Evolutionary conservation across 2,888 invertebrate species (phyloP), one percentile per base, ranked within the genome.

Genomic region (Catocala nupta): DNA sequence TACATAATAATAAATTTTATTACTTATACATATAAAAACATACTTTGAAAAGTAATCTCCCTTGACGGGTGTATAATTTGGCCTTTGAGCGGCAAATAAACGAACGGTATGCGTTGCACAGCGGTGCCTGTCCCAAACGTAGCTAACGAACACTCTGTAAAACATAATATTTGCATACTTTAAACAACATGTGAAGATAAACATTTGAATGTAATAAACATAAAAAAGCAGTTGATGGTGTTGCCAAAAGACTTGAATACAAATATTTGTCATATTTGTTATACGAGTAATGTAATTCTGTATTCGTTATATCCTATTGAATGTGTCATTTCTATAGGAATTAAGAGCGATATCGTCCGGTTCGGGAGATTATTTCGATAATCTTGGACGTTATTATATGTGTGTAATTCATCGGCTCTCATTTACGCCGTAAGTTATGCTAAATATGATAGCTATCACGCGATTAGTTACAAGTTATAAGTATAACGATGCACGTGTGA

Each of bases 41-140:
- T 81, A 51, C 97, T 97, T 90, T 96, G 95, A 88, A 98, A 97
- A 79, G 96, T 96, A 83, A 98, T 97, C 93, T 98, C 97, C 80
- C 96, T 96, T 71, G 97, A 97, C 1, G 98, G 98, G 91, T 98
- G 97, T 78, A 98, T 97, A 77, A 98, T 97, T 92, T 98, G 98
- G 49, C 97, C 97, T 83, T 97, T 96, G 70, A 97, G 93, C 13
- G 98, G 98, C 73, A 98, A 92, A 87, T 97, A 98, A 16, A 98
- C 97, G 86, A 97, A 97, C 25, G 98, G 98, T 77, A 98, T 97
- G 84, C 96, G 96, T 87, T 98, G 98, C 52, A 96, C 91, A 36
- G 95, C 94, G 59, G 95, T 94, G 51, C 96, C 96, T 16, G 95
- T 95, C 63, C 96, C 96, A 86, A 98, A 98, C 36, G 97, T 97